Evolutionary conservation across 1,140 invertebrate genomes (phyloP), one percentile per base, ranked within the genome.

Genomic region (Drosophila repletoides): DNA sequence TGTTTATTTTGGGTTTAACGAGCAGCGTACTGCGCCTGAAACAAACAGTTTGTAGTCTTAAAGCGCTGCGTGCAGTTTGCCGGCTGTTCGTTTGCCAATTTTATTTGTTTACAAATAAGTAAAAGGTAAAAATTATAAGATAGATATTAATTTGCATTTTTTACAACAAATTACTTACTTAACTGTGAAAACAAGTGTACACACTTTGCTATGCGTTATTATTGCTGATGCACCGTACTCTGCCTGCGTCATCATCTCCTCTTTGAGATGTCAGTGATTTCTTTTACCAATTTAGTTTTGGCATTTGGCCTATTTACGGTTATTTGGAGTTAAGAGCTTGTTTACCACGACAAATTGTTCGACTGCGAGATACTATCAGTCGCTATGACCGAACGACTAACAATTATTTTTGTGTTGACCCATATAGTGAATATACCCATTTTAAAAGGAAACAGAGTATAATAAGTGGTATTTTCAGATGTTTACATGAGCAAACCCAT

Each of bases 91-190:
- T 22, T 38, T 22, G 41, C 17, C 6, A 7, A 3, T 10, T 31
- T 19, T n/a, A 31, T 26, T 64, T 65, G 43, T 49, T 65, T 59
- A 31, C 56, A 59, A 59, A 36, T 19, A 24, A 17, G 9, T 4
- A 12, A 28, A 12, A 49, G 22, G 56, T 48, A 22, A 49, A 29
- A 48, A 28, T 14, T 36, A 2, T 12, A 28, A n/a, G 5, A 9
- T 21, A 19, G 6, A 14, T 5, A 26, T 21, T 1, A 33, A 55
- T 10, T 14, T 26, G 14, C 12, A 52, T 5, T 17, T 38, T 38
- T n/a, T 17, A 7, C 10, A 4, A 14, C 34, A 0, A 14, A 3
- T 24, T 22, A 41, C 5, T 41, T 41, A n/a, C 1, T 9, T 22
- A 22, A 1, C 19, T 10, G 28, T 17, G n/a, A n/a, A n/a, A n/a